These are phyloP conservation scores for Oryzias javanicus DNA, from an alignment of 2,113 vertebrate species.

Conservation along the genomic window DNA sequence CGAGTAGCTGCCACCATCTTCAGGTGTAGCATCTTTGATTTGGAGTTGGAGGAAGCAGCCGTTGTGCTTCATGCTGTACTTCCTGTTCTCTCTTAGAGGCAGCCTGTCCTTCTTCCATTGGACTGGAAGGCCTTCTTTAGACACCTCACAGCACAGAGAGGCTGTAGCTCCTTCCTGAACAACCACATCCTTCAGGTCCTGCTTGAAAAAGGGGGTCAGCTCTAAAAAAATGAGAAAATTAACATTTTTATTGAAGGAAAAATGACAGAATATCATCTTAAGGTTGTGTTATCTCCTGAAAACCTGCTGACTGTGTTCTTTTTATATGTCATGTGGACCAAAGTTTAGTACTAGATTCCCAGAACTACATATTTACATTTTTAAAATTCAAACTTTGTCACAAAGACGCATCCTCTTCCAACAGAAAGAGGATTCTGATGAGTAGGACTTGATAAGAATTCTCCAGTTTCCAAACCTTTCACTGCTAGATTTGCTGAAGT, in stretches of 20 bases:
- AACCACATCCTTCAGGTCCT: slow-evolving; percentile 53
- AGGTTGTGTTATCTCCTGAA: too few species aligned
- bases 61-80: slow-evolving; percentile 73
- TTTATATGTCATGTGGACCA: too few species aligned
- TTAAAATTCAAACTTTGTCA: too few species aligned
- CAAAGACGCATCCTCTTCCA: too few species aligned
- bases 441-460: too few species aligned
- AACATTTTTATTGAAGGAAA: too few species aligned
- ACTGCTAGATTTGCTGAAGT: slow-evolving; percentile 61
- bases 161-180: slow-evolving; percentile 44
- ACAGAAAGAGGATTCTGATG: too few species aligned
- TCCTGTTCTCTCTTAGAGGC: slow-evolving; percentile 64
- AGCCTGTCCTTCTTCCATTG: slow-evolving; percentile 69
- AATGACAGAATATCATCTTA: too few species aligned
- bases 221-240: not conserved
- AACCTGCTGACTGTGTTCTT: too few species aligned
- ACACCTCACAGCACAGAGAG: slow-evolving; percentile 66
- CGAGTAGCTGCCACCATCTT: slow-evolving; percentile 64
- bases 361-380: too few species aligned
- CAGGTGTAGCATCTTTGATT: slow-evolving; percentile 60
- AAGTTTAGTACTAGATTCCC: too few species aligned
- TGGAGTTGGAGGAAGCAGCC: slow-evolving; percentile 63
- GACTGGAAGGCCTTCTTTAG: slow-evolving; percentile 59
- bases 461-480: slow-evolving; percentile 4
- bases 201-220: slow-evolving; percentile 37